Conservation (phyloP, 64 coral and sea anemone species). For the Pocillopora verrucosa region DNA sequence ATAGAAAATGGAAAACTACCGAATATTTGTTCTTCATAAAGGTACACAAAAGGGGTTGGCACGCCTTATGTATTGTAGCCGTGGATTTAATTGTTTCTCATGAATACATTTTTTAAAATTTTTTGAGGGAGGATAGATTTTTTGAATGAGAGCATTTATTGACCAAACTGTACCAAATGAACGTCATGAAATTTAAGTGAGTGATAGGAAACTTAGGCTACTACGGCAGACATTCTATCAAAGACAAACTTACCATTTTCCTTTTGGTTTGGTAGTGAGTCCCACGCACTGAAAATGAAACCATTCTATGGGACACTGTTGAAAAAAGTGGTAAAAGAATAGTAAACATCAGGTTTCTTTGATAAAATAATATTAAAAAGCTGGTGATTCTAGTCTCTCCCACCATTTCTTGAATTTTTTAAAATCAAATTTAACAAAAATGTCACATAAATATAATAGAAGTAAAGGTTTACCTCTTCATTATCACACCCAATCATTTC, state of each 20-base stretch:
- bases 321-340: background rate
- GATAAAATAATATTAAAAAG: background rate
- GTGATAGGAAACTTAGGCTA: background rate
- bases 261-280: conserved; percentile 91
- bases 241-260: conserved; percentile 82
- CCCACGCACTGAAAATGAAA: conserved; percentile 98
- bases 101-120: no score
- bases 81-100: no score
- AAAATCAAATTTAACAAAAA: background rate
- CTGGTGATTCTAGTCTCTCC: no score
- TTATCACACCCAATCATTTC: conserved; percentile 99
- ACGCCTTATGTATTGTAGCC: no score
- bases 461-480: conserved; percentile 71
- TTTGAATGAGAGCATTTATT: no score
- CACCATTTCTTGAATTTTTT: no score
- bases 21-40: no score
- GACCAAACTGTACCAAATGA: no score
- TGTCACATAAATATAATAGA: background rate
- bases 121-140: no score
- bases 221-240: background rate
- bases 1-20: no score
- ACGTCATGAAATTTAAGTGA: no score
- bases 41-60: no score
- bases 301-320: conserved; percentile 94
- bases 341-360: background rate